Evolutionary conservation across 2,113 vertebrate species (phyloP), one percentile per base, ranked within the genome.

Genomic region (Diglossa brunneiventris): DNA sequence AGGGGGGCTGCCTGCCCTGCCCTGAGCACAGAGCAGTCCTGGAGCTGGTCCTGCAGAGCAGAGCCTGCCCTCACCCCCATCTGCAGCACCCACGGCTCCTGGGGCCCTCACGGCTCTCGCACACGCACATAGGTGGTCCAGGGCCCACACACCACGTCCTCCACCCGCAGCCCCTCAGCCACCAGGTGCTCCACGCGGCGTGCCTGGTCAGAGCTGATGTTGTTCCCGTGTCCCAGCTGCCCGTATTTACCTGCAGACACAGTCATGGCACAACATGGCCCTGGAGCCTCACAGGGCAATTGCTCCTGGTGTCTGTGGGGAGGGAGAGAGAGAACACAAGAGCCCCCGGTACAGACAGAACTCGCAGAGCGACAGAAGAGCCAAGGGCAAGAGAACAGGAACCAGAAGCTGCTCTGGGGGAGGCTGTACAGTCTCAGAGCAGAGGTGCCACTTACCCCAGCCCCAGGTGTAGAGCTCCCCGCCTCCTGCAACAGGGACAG

Each of bases 401-500:
- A 28, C 1, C 13, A 47, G 47, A 27, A 64, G 27, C 28, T 19
- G 49, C 15, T 33, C 19, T 35, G 1, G 14, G 18, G 30, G 28
- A 37, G 26, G 11, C 0, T 13, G 14, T 15, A 18, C 21, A 0
- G 1, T 8, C 61, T n/a, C 42, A 63, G 27, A 83, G 49, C 20
- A 20, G 6, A 37, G 2, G 15, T 6, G 2, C 3, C 64, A 97
- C 99, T 99, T 97, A 99, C 99, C 99, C 99, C 99, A 99, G 93
- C 99, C 99, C 99, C 99, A 99, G 33, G 99, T 99, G 96, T 98
- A 99, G 50, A 99, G 98, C 68, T 98, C 97, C 2, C 99, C 99
- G 0, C 82, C 81, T 12, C 98, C 99, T 99, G 96, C 75, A 98
- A 98, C 8, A 6, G 9, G 50, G 82, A 86, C 3, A 91, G 87